These are phyloP conservation scores for Callithrix jacchus DNA, from an alignment of 2,113 vertebrate species.

Conservation along the genomic window DNA sequence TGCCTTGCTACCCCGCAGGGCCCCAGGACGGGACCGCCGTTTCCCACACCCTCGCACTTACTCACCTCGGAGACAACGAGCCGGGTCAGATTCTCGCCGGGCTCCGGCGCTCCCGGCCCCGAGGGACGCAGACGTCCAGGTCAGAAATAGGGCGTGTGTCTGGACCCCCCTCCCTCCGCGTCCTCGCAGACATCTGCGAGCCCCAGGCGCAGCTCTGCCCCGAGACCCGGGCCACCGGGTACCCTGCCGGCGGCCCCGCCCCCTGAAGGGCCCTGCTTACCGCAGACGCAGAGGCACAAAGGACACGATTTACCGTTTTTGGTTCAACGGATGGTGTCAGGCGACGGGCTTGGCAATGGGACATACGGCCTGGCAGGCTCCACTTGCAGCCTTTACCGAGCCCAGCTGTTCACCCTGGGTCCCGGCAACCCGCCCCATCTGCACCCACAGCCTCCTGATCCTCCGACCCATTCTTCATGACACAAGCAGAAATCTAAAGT, in stretches of 20 bases:
- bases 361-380: background rate
- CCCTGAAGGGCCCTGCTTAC: background rate
- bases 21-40: no score
- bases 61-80: no score
- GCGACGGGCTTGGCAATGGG: background rate
- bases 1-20: background rate
- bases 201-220: slow-evolving; percentile 4
- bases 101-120: background rate
- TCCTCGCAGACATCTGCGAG: background rate
- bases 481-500: background rate
- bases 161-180: background rate
- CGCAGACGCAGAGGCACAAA: background rate
- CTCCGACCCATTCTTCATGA: background rate
- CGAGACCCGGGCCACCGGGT: background rate
- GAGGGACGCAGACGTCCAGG: background rate
- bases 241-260: background rate
- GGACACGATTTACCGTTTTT: background rate
- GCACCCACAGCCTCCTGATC: background rate
- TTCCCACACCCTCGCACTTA: no score
- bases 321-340: background rate
- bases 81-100: no score
- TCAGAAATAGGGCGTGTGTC: background rate
- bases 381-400: background rate
- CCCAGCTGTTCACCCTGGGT: background rate
- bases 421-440: background rate